Base-by-base conservation (phyloP, 2,888 invertebrate genomes). In the Kuschelorhynchus macadamiae region DNA sequence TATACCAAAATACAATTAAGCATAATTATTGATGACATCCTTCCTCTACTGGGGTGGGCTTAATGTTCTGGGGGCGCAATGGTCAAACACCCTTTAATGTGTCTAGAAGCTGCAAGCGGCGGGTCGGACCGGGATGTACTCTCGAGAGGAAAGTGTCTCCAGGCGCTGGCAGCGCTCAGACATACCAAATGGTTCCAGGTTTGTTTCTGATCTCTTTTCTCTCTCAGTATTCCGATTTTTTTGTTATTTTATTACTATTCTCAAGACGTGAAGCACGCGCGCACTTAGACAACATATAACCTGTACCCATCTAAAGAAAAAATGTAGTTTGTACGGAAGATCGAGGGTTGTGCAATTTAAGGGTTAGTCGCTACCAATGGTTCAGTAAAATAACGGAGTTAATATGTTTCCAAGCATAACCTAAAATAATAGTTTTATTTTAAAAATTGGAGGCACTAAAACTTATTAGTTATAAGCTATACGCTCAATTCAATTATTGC, bases 141-240 rank as follows among this genome's bases (percentile, higher is more conserved):
- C 88, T 95, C 97, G 91, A 95, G 96, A 90, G 95, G 96, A 90
- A 97, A 97, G 90, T 98, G 98, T 92, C 94, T 99, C 90, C 94
- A 97, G 91, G 98, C 98, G 89, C 93, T 99, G 89, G 98, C 98
- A 89, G 96, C 96, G 88, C 93, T 99, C 88, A 95, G 99, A 89
- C 98, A 97, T 92, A 96, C 98, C 90, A 99, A 99, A 91, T 99
- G 98, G 98, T 99, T 98, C 93, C 98, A 98, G 96, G 97, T 97
- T 89, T 91, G 86, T 87, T 62, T 50, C 41, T 25, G 25, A 39
- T 21, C 8, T 53, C 47, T 86, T 86, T 80, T 68, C 62, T 50
- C 21, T 57, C 55, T 59, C 55, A 55, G 5, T 32, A 42, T 14
- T 12, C 63, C 20, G 63, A 33, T 36, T 44, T 53, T n/a, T 52